Percentiles rank a stretch among this genome's conserved stretches.
Conservation (phyloP, 1,140 invertebrate genomes). For the Diachasma alloeum region DNA sequence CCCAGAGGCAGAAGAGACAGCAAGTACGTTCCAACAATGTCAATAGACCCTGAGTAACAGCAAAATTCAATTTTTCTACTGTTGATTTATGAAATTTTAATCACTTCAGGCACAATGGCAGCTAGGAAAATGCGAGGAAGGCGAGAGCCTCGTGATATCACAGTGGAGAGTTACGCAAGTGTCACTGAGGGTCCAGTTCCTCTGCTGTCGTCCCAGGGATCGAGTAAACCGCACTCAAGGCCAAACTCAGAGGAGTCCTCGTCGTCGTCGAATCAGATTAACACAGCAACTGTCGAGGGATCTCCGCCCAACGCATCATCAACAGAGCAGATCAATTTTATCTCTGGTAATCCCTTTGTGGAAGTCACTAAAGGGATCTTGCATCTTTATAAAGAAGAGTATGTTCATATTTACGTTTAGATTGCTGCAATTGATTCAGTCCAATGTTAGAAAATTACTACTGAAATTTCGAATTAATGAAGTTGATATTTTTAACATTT, state of each 20-base stretch:
- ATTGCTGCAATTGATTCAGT: not conserved
- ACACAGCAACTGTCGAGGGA: constrained; percentile 57
- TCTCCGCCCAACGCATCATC: constrained; percentile 52
- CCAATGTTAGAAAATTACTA: too few species aligned
- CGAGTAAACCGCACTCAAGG: constrained; percentile 53
- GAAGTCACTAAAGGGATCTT: constrained; percentile 96
- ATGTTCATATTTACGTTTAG: constrained; percentile 42
- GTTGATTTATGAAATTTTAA: not conserved
- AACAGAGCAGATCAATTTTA: constrained; percentile 80
- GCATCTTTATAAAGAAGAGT: constrained; percentile 97
- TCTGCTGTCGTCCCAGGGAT: constrained; percentile 41
- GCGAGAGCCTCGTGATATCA: constrained; percentile 70
- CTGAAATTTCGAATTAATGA: too few species aligned
- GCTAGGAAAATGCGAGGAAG: constrained; percentile 67
- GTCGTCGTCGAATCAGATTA: constrained; percentile 54
- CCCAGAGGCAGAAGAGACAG: constrained; percentile 49
- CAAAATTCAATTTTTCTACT: constrained; percentile 6
- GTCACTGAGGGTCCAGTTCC: constrained; percentile 57
- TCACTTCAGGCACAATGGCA: constrained; percentile 46
- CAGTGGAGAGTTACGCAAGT: constrained; percentile 72
- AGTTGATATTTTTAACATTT: too few species aligned
- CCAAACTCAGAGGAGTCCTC: constrained; percentile 62
- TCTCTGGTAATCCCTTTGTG: constrained; percentile 95
- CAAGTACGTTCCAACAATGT: constrained; percentile 42
- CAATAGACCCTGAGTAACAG: not conserved